These are phyloP conservation scores for Mythimna pallens DNA, from an alignment of 2,888 invertebrate genomes.

Conservation along the genomic window DNA sequence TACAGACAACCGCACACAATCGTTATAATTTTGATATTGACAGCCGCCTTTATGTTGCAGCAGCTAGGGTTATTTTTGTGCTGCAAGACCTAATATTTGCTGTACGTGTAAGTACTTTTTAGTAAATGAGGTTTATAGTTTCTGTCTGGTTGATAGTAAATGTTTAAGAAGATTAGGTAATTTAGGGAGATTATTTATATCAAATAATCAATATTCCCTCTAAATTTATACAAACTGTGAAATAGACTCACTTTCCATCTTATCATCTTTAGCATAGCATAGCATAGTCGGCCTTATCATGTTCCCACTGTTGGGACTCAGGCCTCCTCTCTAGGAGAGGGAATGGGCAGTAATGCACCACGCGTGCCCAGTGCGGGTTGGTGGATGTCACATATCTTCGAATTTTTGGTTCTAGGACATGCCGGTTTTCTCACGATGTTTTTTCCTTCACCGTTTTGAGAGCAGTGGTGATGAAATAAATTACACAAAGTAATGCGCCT, in stretches of 20 bases:
- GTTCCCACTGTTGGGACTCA: too few relatives aligned
- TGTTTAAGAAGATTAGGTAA: background rate
- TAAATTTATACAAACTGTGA: background rate
- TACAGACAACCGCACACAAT: background rate
- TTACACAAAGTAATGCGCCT: too few relatives aligned
- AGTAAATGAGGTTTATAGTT: slow-evolving; percentile 23
- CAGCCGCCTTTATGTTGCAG: background rate
- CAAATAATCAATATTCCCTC: background rate
- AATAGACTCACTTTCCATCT: background rate
- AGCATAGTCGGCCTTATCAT: too few relatives aligned
- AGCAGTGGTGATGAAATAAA: too few relatives aligned
- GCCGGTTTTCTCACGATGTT: too few relatives aligned
- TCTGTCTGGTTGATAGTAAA: background rate
- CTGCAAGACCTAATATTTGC: background rate
- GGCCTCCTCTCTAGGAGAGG: too few relatives aligned
- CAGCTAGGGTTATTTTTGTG: background rate
- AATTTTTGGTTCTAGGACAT: too few relatives aligned
- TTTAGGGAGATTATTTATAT: background rate
- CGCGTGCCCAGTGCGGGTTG: too few relatives aligned
- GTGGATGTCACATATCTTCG: too few relatives aligned
- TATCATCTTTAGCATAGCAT: too few relatives aligned
- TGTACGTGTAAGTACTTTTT: background rate
- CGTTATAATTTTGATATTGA: background rate
- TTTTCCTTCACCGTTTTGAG: too few relatives aligned
- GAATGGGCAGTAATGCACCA: too few relatives aligned